Conservation (phyloP, 2,888 invertebrate genomes). For the Portevinia maculata region DNA sequence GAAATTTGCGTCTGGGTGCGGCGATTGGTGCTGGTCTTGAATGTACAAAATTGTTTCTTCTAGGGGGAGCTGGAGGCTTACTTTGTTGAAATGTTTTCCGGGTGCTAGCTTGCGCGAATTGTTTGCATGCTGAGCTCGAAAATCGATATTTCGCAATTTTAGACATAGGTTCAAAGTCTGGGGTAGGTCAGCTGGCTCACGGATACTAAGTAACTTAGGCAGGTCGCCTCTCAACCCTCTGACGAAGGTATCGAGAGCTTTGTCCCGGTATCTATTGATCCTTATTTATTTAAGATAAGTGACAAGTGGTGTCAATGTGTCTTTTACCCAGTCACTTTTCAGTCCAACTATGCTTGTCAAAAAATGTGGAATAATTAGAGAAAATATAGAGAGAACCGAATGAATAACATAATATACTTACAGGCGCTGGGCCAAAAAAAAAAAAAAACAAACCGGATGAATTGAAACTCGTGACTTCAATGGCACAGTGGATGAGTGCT, state of each 20-base stretch:
- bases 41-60: constrained; percentile 1
- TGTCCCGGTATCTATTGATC: constrained; percentile 30
- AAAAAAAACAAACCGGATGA: too few relatives aligned
- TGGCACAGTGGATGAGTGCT: too few relatives aligned
- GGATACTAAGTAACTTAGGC: constrained; percentile 9
- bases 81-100: too few relatives aligned
- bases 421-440: too few relatives aligned
- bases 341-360: too few relatives aligned
- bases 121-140: too few relatives aligned
- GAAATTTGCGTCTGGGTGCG: constrained; percentile 33
- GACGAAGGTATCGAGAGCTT: constrained; percentile 20
- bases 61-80: constrained; percentile 21
- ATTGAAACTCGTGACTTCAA: too few relatives aligned
- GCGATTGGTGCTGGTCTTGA: constrained; percentile 23
- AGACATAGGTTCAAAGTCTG: constrained; percentile 14
- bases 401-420: too few relatives aligned
- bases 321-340: too few relatives aligned
- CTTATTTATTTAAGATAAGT: constrained; percentile 26
- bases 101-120: too few relatives aligned
- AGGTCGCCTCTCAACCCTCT: constrained; percentile 17
- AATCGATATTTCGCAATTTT: constrained; percentile 26
- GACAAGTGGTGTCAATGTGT: constrained; percentile 31
- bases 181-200: constrained; percentile 19
- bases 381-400: too few relatives aligned
- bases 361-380: too few relatives aligned